Evolutionary conservation across 1,140 invertebrate genomes (phyloP).

Genomic region (Eufriesea mexicana): DNA sequence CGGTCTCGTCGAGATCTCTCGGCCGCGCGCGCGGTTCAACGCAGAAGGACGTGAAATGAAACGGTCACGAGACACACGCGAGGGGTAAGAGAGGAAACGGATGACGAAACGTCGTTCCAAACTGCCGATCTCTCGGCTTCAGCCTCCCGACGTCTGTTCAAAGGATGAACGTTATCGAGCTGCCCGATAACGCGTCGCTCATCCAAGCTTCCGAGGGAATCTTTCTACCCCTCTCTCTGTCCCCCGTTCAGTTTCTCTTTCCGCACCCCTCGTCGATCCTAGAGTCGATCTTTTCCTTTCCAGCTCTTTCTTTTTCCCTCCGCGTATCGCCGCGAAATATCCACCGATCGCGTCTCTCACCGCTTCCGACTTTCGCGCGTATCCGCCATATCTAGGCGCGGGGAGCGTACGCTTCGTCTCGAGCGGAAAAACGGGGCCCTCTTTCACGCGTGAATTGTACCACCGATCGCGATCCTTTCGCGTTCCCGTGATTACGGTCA

Average conservation of each 20-base stretch:
- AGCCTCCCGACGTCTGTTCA: constrained; percentile 62
- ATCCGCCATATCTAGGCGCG: neutral
- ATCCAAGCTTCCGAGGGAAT: constrained; percentile 63
- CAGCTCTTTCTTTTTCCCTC: neutral
- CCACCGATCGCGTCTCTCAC: constrained; percentile 4
- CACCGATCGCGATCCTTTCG: too few species aligned
- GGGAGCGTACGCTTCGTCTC: too few species aligned
- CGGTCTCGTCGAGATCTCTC: constrained; percentile 27
- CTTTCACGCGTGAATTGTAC: neutral
- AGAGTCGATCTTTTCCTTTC: neutral
- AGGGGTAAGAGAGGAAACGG: constrained; percentile 48
- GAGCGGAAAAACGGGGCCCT: too few species aligned
- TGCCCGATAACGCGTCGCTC: constrained; percentile 54
- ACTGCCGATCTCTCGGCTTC: constrained; percentile 52
- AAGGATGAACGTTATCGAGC: constrained; percentile 74
- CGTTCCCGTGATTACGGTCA: too few species aligned
- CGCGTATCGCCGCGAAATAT: constrained; percentile 3
- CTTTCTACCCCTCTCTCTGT: constrained; percentile 19
- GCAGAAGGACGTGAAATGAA: constrained; percentile 31
- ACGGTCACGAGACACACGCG: constrained; percentile 19
- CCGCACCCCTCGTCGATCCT: too few species aligned
- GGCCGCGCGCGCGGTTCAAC: constrained; percentile 15
- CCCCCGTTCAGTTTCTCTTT: neutral
- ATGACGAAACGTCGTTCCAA: constrained; percentile 65
- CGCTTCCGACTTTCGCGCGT: too few species aligned